Base-by-base conservation (phyloP, 1,140 invertebrate genomes). In the Odontomachus brunneus region DNA sequence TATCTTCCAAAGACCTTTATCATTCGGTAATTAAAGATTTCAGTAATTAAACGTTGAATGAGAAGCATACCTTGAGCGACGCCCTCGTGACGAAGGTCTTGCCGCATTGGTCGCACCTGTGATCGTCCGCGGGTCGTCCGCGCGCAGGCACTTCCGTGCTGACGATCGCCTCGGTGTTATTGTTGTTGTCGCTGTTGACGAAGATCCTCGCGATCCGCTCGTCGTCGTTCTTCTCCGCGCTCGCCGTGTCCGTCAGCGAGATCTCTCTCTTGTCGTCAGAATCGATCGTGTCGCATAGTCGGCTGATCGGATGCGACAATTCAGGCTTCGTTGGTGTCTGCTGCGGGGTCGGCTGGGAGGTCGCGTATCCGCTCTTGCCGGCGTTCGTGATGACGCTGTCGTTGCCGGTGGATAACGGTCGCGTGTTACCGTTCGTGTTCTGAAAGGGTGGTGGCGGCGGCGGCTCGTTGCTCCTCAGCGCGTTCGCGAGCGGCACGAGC, bases 11-110 rank as follows among this genome's bases (percentile, higher is more conserved):
- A n/a, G n/a, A n/a, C n/a, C n/a, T n/a, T n/a, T n/a, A n/a, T n/a
- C n/a, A n/a, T n/a, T n/a, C n/a, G 9, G 33, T 49, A 53, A 55
- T 55, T 26, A 57, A 57, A 33, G 24, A 17, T 63, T 63, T 3
- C n/a, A n/a, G n/a, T n/a, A n/a, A n/a, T n/a, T n/a, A n/a, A 26
- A 65, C 29, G 17, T 33, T 29, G 33, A 26, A 59, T 59, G 24
- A 60, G 17, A 29, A 66, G 55, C 60, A 38, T 84, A 94, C 94
- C 93, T 94, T 94, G 12, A 94, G 89, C 0, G 94, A 94, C 0
- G 94, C 93, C 66, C 91, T 88, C 29, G 93, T 94, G 69, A 94
- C 92, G 75, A 94, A 94, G n/a, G 91, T 92, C 81, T 94, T 94
- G 26, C 91, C 92, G 82, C 94, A 94, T 29, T 93, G 92, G n/a